Evolutionary conservation across 2,797 vertebrate species (phyloP).

Genomic region (Sebastes vulpes): DNA sequence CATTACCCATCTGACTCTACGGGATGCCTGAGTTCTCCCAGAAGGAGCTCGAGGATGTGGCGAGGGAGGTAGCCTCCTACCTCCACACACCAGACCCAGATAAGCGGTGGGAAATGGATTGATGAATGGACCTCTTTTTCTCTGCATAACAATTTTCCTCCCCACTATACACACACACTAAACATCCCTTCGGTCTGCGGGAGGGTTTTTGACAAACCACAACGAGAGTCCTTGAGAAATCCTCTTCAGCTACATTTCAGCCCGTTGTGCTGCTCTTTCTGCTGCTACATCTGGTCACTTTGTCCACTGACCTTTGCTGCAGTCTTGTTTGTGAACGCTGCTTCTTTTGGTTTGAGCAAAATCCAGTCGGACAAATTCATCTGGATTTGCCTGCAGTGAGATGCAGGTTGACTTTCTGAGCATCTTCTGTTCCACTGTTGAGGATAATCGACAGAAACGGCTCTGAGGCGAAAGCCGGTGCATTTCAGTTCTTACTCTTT

Average conservation of each 20-base stretch:
- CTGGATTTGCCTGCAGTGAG: not conserved
- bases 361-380: not conserved
- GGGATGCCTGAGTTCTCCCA: too few species aligned
- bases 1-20: too few species aligned
- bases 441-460: too few species aligned
- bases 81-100: not conserved
- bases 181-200: not conserved
- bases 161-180: not conserved
- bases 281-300: not conserved
- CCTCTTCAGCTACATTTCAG: not conserved
- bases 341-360: not conserved
- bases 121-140: not conserved
- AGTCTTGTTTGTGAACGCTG: not conserved
- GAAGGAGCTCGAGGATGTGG: too few species aligned
- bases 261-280: not conserved
- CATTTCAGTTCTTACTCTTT: not conserved
- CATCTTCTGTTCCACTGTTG: not conserved
- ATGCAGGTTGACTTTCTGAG: not conserved
- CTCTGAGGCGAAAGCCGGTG: not conserved
- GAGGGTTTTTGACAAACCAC: not conserved
- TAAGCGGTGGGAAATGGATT: not conserved
- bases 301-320: constrained; percentile 29
- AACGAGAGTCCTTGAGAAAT: not conserved
- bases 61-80: not conserved
- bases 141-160: not conserved